Conservation (phyloP, 2,888 invertebrate genomes). For the Agonum fuliginosum region DNA sequence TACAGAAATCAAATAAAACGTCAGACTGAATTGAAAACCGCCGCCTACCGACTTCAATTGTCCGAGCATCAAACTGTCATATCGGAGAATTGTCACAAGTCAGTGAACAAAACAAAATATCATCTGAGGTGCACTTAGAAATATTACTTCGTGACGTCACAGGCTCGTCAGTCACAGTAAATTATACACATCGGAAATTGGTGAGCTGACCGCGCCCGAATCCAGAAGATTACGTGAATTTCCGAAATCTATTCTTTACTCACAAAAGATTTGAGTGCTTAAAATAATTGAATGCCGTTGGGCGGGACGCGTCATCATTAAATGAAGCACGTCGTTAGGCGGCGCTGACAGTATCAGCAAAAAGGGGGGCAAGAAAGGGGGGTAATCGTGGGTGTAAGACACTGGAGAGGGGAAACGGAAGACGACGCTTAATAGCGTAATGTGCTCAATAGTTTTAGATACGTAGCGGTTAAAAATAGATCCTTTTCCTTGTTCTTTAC, state of each 20-base stretch:
- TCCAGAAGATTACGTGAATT: slow-evolving; percentile 47
- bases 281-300: slow-evolving; percentile 52
- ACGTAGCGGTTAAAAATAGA: no score
- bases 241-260: slow-evolving; percentile 56
- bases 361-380: no score
- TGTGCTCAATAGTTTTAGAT: no score
- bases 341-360: no score
- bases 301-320: slow-evolving; percentile 48
- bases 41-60: background rate
- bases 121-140: slow-evolving; percentile 12
- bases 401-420: no score
- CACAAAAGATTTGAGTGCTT: slow-evolving; percentile 54
- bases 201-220: slow-evolving; percentile 33
- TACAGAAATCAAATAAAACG: slow-evolving; percentile 3
- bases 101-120: background rate
- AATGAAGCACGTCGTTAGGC: slow-evolving; percentile 52
- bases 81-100: background rate
- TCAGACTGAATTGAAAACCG: background rate
- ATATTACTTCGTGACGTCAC: background rate
- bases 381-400: no score
- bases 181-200: slow-evolving; percentile 54
- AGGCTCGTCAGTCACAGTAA: slow-evolving; percentile 45
- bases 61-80: background rate
- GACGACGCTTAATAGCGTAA: no score
- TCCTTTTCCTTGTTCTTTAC: no score